Conservation (phyloP, 2,888 invertebrate species). For the Epinotia nisella region DNA sequence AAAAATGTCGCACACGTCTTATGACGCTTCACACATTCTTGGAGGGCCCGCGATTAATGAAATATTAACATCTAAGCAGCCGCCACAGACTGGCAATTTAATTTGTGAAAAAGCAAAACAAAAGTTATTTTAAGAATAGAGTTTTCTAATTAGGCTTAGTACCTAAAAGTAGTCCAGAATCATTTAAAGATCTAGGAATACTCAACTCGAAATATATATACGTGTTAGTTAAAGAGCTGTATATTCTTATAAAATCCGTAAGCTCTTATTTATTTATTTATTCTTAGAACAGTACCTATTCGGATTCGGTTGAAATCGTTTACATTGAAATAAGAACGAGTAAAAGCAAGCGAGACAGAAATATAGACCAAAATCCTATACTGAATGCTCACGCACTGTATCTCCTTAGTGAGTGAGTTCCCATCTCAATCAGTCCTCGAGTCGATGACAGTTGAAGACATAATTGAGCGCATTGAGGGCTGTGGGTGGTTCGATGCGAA, state of each 20-base stretch:
- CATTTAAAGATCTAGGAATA: not conserved
- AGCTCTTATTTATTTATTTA: too few relatives aligned
- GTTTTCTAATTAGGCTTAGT: not conserved
- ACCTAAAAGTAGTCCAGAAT: not conserved
- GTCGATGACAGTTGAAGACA: constrained; percentile 36
- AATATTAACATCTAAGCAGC: constrained; percentile 16
- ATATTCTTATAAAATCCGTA: too few relatives aligned
- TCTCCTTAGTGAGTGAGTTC: not conserved
- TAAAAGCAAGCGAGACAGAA: too few relatives aligned
- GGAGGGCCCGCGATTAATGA: constrained; percentile 32
- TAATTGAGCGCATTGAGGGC: constrained; percentile 34
- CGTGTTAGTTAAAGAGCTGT: too few relatives aligned
- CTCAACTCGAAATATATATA: not conserved
- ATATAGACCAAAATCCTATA: too few relatives aligned
- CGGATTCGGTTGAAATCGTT: too few relatives aligned
- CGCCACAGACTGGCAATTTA: not conserved
- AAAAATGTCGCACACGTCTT: constrained; percentile 42
- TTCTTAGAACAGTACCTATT: too few relatives aligned
- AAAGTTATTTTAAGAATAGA: too few relatives aligned
- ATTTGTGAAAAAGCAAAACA: not conserved
- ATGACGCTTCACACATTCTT: constrained; percentile 28
- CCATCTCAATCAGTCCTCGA: constrained; percentile 19
- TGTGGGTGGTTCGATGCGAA: constrained; percentile 16
- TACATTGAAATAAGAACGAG: too few relatives aligned
- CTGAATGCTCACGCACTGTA: not conserved